Evolutionary conservation across 2,888 invertebrate genomes (phyloP).

Genomic region (Cantharis rufa): DNA sequence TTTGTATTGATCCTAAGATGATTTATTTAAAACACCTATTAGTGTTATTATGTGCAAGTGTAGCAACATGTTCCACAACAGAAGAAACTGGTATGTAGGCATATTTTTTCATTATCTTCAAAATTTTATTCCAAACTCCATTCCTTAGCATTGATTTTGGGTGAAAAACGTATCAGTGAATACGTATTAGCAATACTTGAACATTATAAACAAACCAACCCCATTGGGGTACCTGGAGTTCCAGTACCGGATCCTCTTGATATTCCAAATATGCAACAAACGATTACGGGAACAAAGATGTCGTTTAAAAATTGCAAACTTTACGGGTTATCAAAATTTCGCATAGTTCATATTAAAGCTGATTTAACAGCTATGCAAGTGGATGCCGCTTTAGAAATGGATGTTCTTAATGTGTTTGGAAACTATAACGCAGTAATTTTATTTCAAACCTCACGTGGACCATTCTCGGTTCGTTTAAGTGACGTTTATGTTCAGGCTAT

Average conservation of each 20-base stretch:
- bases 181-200: constrained; percentile 71
- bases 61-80: not conserved
- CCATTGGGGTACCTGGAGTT: constrained; percentile 78
- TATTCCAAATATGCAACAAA: constrained; percentile 76
- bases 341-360: constrained; percentile 70
- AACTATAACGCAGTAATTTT: constrained; percentile 74
- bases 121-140: not conserved
- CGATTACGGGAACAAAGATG: constrained; percentile 70
- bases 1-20: not conserved
- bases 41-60: not conserved
- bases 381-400: constrained; percentile 71
- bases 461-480: constrained; percentile 75
- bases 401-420: constrained; percentile 72
- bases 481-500: constrained; percentile 71
- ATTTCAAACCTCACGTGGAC: constrained; percentile 72
- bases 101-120: not conserved
- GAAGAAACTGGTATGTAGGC: not conserved
- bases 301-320: constrained; percentile 73
- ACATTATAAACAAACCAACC: constrained; percentile 81
- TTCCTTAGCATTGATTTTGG: constrained; percentile 50
- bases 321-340: constrained; percentile 78
- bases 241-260: constrained; percentile 80
- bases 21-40: not conserved
- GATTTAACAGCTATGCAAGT: constrained; percentile 80
- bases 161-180: constrained; percentile 72